Evolutionary conservation across 2,113 vertebrate species (phyloP).

Genomic region (Meles meles): DNA sequence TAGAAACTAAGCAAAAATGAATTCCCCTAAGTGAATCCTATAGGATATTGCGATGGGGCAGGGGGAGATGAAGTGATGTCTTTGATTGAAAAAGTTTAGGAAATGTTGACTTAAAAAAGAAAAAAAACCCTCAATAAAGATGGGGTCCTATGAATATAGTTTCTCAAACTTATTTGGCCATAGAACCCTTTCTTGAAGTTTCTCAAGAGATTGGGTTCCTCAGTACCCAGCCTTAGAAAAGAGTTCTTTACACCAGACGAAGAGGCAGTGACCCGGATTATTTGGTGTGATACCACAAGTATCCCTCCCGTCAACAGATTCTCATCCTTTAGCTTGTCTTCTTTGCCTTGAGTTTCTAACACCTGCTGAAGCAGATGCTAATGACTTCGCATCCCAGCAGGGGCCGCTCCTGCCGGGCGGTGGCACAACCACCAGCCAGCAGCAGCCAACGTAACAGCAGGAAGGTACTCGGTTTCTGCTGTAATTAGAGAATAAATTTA

Average conservation of each 20-base stretch:
- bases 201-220: neutral
- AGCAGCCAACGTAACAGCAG: neutral
- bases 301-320: neutral
- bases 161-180: neutral
- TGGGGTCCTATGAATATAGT: neutral
- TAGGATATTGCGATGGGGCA: neutral
- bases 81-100: neutral
- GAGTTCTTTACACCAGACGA: neutral
- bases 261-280: neutral
- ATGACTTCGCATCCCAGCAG: constrained; percentile 7
- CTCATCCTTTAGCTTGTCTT: neutral
- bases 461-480: neutral
- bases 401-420: neutral
- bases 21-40: neutral
- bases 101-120: neutral
- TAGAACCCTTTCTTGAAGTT: neutral
- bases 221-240: neutral
- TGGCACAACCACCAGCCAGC: neutral
- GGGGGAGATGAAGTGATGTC: neutral
- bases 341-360: neutral
- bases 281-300: neutral
- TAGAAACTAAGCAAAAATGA: neutral
- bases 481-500: constrained; percentile 57
- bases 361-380: constrained; percentile 31
- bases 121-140: neutral